Percentiles rank a stretch among this genome's conserved stretches.
Evolutionary conservation across 2,797 vertebrate genomes (phyloP).

Genomic region (Crocidura indochinensis): DNA sequence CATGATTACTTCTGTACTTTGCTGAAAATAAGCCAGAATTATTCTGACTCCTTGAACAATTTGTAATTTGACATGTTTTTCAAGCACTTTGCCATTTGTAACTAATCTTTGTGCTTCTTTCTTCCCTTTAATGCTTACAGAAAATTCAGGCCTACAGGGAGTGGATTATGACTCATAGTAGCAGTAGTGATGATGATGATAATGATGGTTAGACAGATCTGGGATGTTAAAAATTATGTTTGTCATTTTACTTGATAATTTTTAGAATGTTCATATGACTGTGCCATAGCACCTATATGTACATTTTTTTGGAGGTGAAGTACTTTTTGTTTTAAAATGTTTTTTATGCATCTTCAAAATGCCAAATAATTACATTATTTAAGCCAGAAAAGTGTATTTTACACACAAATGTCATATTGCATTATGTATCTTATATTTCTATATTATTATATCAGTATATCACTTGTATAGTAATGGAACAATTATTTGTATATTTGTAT

Average conservation of each 20-base stretch:
- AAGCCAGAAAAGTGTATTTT: constrained; percentile 80
- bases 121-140: constrained; percentile 95
- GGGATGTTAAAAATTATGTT: constrained; percentile 84
- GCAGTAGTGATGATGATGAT: constrained; percentile 92
- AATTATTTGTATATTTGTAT: constrained; percentile 31
- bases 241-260: constrained; percentile 81
- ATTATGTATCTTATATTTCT: background rate
- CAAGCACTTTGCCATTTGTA: constrained; percentile 76
- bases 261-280: constrained; percentile 78
- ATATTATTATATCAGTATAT: background rate
- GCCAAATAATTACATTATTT: constrained; percentile 75
- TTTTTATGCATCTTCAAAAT: constrained; percentile 75
- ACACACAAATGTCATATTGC: constrained; percentile 57
- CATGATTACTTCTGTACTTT: constrained; percentile 14
- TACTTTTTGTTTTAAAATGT: constrained; percentile 78
- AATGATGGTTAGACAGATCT: constrained; percentile 88
- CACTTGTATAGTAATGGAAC: constrained; percentile 55
- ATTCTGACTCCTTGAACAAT: constrained; percentile 71
- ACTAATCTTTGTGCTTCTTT: constrained; percentile 89
- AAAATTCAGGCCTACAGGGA: constrained; percentile 93
- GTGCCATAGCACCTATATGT: constrained; percentile 54
- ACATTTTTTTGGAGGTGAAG: constrained; percentile 78
- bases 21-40: constrained; percentile 37
- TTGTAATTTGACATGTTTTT: constrained; percentile 82
- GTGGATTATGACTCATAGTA: constrained; percentile 92